Conservation (phyloP, 2,113 vertebrate species). For the Odocoileus virginianus region DNA sequence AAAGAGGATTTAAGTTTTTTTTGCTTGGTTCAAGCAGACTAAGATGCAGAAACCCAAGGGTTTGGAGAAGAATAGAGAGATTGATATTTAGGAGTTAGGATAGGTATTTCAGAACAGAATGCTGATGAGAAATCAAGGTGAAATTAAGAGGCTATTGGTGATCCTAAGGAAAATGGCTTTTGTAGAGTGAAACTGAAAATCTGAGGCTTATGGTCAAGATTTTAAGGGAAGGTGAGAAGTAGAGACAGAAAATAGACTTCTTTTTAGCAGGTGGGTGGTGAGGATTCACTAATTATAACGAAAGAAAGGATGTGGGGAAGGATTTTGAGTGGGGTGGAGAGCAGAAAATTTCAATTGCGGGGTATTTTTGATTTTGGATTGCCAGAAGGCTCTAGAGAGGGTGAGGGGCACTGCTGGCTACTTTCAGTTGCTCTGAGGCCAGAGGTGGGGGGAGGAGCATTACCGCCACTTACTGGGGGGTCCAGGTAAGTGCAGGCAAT, state of each 20-base stretch:
- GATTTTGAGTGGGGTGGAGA: neutral
- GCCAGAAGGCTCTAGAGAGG: neutral
- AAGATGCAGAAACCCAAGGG: neutral
- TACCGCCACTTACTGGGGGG: conserved; percentile 35
- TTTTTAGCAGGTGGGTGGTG: neutral
- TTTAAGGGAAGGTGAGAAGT: neutral
- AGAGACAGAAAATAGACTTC: neutral
- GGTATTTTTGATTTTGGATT: neutral
- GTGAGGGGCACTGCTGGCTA: neutral
- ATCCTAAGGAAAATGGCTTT: neutral
- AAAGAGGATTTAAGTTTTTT: neutral
- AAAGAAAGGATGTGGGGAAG: neutral
- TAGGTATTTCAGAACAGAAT: neutral
- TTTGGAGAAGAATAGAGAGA: neutral
- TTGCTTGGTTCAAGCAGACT: neutral
- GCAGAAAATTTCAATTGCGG: neutral
- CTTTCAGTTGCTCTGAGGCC: neutral
- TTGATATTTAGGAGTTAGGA: neutral
- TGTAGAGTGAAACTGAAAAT: neutral
- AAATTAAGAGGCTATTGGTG: neutral
- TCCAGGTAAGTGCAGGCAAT: conserved; percentile 19
- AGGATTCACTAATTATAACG: neutral
- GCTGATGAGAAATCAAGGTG: neutral
- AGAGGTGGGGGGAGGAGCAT: conserved; percentile 15
- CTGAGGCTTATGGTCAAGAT: neutral